Conservation (phyloP, 2,113 vertebrate species). For the Bufo bufo region DNA sequence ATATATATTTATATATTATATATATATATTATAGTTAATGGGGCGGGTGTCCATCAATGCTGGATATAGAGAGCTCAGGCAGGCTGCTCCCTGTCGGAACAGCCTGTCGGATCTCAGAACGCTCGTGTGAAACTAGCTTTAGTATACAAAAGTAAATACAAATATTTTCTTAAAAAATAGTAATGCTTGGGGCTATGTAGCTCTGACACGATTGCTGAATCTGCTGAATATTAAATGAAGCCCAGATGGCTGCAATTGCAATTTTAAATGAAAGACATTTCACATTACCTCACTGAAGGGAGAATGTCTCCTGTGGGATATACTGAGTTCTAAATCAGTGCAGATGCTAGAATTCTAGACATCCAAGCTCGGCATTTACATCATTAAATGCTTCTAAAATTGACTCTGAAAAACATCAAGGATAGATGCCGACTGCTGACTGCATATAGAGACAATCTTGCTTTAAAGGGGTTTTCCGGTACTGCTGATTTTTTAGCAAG, state of each 20-base stretch:
- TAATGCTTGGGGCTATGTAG: neutral
- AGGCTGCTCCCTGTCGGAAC: too few relatives aligned
- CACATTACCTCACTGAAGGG: neutral
- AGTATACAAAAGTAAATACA: neutral
- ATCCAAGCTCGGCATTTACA: neutral
- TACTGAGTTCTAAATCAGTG: neutral
- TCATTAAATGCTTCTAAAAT: neutral
- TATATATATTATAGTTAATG: too few relatives aligned
- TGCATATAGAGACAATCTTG: too few relatives aligned
- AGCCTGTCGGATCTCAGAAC: too few relatives aligned
- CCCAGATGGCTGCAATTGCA: slow-evolving; percentile 2
- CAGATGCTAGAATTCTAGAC: neutral
- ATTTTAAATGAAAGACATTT: neutral
- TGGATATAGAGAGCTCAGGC: too few relatives aligned
- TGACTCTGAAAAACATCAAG: too few relatives aligned
- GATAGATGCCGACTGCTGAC: too few relatives aligned
- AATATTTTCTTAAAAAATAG: neutral
- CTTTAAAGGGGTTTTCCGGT: too few relatives aligned
- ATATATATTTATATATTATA: too few relatives aligned
- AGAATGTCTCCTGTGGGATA: slow-evolving; percentile 6
- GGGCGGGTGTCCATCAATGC: too few relatives aligned
- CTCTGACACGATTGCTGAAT: neutral
- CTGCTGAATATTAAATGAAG: neutral
- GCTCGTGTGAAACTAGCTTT: too few relatives aligned
- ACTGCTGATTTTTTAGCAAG: too few relatives aligned